phyloP scores from a whole-genome alignment of 2,888 invertebrate species.

The Cephalotes varians region DNA sequence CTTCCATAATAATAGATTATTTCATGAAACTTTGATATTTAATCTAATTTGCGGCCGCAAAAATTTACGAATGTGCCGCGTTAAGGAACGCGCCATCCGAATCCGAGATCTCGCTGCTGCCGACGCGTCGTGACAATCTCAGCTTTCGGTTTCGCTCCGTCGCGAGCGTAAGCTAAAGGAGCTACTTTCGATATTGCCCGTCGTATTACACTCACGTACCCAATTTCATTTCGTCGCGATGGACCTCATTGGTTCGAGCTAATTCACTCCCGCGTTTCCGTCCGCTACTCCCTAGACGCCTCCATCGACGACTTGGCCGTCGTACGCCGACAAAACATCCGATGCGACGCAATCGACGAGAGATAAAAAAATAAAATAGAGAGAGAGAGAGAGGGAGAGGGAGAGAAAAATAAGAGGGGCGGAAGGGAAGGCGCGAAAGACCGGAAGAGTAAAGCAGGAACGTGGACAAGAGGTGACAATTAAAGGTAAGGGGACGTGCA shows the following conservation, averaged over 20 bases:
- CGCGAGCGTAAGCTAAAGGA: neutral
- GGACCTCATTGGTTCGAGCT: conserved; percentile 37
- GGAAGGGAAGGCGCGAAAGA: conserved; percentile 11
- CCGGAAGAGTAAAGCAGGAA: conserved; percentile 50
- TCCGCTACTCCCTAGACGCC: conserved; percentile 34
- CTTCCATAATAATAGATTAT: neutral
- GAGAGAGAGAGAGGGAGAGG: conserved; percentile 1
- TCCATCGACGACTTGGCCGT: conserved; percentile 36
- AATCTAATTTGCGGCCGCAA: neutral
- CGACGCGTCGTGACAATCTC: neutral
- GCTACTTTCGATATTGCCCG: conserved; percentile 21
- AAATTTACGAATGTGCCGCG: no score
- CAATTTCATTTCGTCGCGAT: conserved; percentile 50
- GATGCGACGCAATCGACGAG: conserved; percentile 32
- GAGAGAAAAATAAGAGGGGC: neutral
- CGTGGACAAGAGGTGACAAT: conserved; percentile 72
- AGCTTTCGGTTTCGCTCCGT: neutral
- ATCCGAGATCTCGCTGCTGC: neutral
- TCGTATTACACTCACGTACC: conserved; percentile 48
- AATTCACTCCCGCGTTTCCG: conserved; percentile 43
- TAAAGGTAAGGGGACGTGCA: conserved; percentile 73
- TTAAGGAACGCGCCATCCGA: no score
- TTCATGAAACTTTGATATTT: neutral
- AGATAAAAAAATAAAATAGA: conserved; percentile 23
- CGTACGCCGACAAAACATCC: conserved; percentile 26